Evolutionary conservation across 2,797 vertebrate genomes (phyloP).

Genomic region (Aselliscus stoliczkanus): DNA sequence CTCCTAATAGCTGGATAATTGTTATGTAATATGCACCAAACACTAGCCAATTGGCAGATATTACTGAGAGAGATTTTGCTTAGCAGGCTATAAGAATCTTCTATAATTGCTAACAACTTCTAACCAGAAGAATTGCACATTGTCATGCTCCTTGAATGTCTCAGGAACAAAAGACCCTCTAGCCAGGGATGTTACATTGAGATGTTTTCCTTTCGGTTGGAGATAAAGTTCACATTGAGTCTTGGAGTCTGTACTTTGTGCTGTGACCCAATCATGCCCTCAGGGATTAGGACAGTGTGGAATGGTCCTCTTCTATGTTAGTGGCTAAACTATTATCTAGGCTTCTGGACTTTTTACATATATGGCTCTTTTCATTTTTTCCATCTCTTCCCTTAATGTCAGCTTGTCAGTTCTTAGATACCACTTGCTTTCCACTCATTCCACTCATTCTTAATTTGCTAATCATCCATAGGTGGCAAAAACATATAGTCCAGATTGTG

Average conservation of each 20-base stretch:
- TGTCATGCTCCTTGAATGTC: not conserved
- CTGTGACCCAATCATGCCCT: not conserved
- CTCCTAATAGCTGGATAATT: not conserved
- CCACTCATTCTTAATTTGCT: constrained; percentile 40
- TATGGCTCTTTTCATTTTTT: not conserved
- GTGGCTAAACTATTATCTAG: not conserved
- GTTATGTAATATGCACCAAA: not conserved
- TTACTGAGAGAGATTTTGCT: not conserved
- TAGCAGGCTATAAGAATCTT: not conserved
- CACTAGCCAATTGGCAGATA: not conserved
- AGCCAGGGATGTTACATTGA: not conserved
- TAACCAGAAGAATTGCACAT: not conserved
- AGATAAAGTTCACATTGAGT: not conserved
- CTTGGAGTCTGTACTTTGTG: not conserved
- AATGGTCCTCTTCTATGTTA: not conserved
- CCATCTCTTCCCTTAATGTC: not conserved
- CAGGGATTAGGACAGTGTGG: not conserved
- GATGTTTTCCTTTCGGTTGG: not conserved
- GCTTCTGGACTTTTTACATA: not conserved
- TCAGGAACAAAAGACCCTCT: not conserved
- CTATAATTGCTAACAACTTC: not conserved
- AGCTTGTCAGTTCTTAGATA: constrained; percentile 36
- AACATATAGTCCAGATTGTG: constrained; percentile 23
- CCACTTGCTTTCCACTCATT: constrained; percentile 42
- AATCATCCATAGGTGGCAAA: constrained; percentile 1